Conservation (phyloP, 2,888 invertebrate genomes). For the Platycnemis pennipes region DNA sequence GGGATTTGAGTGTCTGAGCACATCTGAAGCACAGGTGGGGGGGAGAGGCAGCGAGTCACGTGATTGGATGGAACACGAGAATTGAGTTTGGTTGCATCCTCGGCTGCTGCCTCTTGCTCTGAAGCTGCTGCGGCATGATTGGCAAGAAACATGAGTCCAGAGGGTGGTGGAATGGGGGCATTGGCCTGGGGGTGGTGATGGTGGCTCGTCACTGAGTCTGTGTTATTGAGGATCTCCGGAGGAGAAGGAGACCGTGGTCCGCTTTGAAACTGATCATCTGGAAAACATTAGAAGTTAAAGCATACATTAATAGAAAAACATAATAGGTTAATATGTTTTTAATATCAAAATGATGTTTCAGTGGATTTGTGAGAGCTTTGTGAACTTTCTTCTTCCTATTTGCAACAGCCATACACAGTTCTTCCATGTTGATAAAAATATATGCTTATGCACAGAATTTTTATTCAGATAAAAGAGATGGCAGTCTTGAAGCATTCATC, state of each 20-base stretch:
- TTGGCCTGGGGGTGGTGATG: conserved; percentile 59
- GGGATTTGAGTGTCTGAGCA: conserved; percentile 63
- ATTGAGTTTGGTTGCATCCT: conserved; percentile 30
- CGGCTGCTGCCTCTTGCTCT: conserved; percentile 52
- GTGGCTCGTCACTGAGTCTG: conserved; percentile 57
- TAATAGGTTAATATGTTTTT: no score
- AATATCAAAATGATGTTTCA: no score
- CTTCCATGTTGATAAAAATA: no score
- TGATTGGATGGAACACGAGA: conserved; percentile 29
- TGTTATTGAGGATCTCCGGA: conserved; percentile 69
- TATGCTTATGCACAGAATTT: no score
- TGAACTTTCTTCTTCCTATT: no score
- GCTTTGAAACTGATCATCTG: conserved; percentile 70
- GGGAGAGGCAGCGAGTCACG: conserved; percentile 63
- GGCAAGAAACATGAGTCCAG: conserved; percentile 53
- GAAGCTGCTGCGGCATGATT: conserved; percentile 55
- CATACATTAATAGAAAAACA: not conserved
- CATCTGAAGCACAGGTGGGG: conserved; percentile 73
- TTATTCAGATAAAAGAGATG: no score
- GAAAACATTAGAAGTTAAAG: conserved; percentile 69
- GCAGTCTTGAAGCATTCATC: no score
- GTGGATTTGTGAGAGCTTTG: no score
- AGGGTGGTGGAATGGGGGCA: conserved; percentile 52
- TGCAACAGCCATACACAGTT: no score
- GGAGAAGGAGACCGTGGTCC: conserved; percentile 75